These are phyloP conservation scores for Antedon mediterranea DNA, from an alignment of 53 echinoderm and acorn worm species.

Conservation along the genomic window DNA sequence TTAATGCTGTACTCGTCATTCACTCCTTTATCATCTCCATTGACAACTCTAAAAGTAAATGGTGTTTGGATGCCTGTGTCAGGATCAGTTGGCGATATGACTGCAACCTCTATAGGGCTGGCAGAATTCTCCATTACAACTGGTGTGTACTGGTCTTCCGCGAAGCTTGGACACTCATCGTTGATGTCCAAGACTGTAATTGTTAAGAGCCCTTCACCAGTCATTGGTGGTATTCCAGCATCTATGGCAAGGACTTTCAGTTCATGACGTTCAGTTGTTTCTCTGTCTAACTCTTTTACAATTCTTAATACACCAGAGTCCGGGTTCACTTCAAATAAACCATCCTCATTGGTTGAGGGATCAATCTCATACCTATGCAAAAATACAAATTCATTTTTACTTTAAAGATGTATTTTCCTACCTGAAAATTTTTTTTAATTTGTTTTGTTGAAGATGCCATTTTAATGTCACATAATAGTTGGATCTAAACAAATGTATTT, in stretches of 20 bases:
- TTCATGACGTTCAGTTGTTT: conserved; percentile 30
- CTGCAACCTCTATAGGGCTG: conserved; percentile 13
- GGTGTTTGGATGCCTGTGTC: conserved; percentile 34
- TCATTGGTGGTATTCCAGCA: conserved; percentile 55
- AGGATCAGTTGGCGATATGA: conserved; percentile 38
- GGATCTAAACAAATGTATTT: too few species aligned
- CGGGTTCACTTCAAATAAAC: conserved; percentile 31
- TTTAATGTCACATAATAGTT: too few species aligned
- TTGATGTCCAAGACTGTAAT: conserved; percentile 49
- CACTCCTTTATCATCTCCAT: not conserved
- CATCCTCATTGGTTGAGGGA: conserved; percentile 50
- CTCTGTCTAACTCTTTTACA: conserved; percentile 34
- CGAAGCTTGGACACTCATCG: conserved; percentile 70
- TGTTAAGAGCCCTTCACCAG: conserved; percentile 43
- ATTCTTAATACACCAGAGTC: conserved; percentile 14
- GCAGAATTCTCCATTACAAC: conserved; percentile 34
- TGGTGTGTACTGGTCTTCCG: conserved; percentile 33
- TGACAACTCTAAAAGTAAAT: conserved; percentile 27
- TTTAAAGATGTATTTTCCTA: too few species aligned
- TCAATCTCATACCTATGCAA: conserved; percentile 72
- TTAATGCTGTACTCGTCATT: not conserved
- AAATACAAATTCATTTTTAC: too few species aligned
- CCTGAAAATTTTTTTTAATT: too few species aligned
- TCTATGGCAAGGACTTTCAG: conserved; percentile 57
- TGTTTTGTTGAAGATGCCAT: too few species aligned